phyloP scores from a whole-genome alignment of 2,113 vertebrate genomes.

The Rhinoderma darwinii region DNA sequence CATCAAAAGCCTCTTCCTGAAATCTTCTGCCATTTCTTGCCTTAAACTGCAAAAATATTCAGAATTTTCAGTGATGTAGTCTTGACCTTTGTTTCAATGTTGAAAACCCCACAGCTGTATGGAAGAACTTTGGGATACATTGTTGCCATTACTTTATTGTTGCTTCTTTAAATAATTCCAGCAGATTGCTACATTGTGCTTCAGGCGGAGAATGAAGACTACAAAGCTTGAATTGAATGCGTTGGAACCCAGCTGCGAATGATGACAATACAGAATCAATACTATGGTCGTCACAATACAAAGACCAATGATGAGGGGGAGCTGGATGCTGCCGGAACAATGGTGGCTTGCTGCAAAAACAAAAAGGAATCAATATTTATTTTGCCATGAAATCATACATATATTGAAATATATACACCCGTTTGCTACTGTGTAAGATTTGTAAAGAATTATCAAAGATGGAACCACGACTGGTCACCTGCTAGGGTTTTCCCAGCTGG shows the following conservation, averaged over 20 bases:
- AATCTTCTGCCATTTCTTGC: neutral
- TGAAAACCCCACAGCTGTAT: neutral
- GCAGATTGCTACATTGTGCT: slow-evolving; percentile 78
- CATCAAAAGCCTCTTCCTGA: neutral
- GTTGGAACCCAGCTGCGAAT: slow-evolving; percentile 70
- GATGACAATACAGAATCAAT: slow-evolving; percentile 81
- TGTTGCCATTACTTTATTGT: slow-evolving; percentile 69
- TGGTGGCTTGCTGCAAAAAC: neutral
- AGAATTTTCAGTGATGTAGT: neutral
- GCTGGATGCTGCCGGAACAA: neutral
- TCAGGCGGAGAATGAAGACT: slow-evolving; percentile 78
- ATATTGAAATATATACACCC: too few species aligned
- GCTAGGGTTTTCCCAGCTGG: neutral
- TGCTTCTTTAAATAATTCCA: slow-evolving; percentile 83
- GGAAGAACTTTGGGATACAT: neutral
- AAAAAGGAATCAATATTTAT: neutral
- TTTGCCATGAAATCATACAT: neutral
- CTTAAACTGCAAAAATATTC: neutral
- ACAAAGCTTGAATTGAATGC: slow-evolving; percentile 79
- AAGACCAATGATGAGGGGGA: slow-evolving; percentile 63
- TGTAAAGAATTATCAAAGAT: neutral
- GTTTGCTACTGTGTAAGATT: neutral
- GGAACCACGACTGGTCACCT: neutral
- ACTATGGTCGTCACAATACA: slow-evolving; percentile 81
- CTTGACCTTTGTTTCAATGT: neutral